Base-by-base conservation (phyloP, 2,797 vertebrate genomes). In the Eleutherodactylus coqui region DNA sequence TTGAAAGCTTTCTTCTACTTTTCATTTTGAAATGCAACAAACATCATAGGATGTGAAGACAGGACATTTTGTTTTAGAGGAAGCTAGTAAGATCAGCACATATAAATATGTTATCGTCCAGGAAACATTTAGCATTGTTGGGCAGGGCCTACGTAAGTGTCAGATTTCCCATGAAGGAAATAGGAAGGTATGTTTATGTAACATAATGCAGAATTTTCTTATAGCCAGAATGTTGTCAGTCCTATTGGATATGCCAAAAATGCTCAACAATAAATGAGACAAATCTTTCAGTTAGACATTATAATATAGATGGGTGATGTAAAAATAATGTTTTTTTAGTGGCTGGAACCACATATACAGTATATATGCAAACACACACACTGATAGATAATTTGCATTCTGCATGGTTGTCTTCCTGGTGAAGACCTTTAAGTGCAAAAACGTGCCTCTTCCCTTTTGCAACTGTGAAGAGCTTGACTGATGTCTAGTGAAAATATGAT, bases 321-420 rank as follows among this genome's bases (percentile, higher is more conserved):
- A 27, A 17, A 70, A 72, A 41, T 41, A 43, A 9, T 38, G 49
- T 29, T 60, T 73, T 72, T 58, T 55, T 3, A n/a, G 36, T 73
- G 67, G 24, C 69, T 83, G 67, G 49, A 75, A 55, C 81, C 81
- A 83, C 69, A 58, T 55, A 80, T 87, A 79, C 43, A 84, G 67
- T 75, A 75, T 84, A 67, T 72, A 72, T 78, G 73, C 17, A 64
- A 3, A 29, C 45, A 82, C 55, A 76, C 79, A 83, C 75, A 83
- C 24, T 79, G 47, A 53, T 60, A 79, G 62, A 73, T 87, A 45
- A 75, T 80, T 32, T 60, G 38, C 51, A 49, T 87, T 32, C 73
- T 60, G 47, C 38, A 27, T 73, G 69, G 72, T 75, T 38, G 43
- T 38, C 34, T 87, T 80, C 76, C 41, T 45, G 70, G 36, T 53